Evolutionary conservation across 2,888 invertebrate species (phyloP), one percentile per base, ranked within the genome.

Genomic region (Anthophora plumipes): DNA sequence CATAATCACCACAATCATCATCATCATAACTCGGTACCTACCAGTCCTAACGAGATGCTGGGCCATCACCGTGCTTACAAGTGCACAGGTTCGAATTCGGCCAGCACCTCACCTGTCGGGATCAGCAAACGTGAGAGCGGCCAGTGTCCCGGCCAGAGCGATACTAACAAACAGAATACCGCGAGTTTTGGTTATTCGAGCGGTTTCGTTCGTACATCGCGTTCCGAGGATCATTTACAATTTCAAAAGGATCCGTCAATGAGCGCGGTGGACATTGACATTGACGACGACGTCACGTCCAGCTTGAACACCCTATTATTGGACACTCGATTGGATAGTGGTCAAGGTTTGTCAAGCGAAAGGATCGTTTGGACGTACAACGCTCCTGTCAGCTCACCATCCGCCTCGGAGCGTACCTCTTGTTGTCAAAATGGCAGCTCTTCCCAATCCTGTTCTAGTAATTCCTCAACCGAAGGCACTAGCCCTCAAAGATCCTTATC

Each of bases 331-430:
- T 95, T 94, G 77, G 95, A 95, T 90, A 94, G 92, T 93, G 90
- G 94, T 92, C 95, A 94, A 73, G 95, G 94, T 91, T 94, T 95
- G 69, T 91, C 92, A 48, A 94, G 94, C 91, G 95, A 94, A 93
- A 95, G 97, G 89, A 97, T 98, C 92, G 97, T 98, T 68, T 98
- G 98, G 98, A 98, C 98, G 68, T 98, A 97, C 94, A 98, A 98
- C 94, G 97, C 98, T 78, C 97, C 98, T n/a, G 95, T 96, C 57
- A 95, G 96, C 89, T 94, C 95, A 87, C 94, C 95, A 59, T 94
- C 95, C 74, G 94, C 95, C 63, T 93, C 93, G 50, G 93, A 94
- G 93, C 90, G 92, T 11, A 94, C 95, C 85, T 93, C 94, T 69
- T 94, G 94, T 77, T 95, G 95, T 86, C 95, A 95, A 91, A 95